A percentile compares a stretch with the other conserved stretches of the same genome.
These are phyloP conservation scores for Contarinia nasturtii DNA, from an alignment of 1,140 invertebrate species.

Conservation along the genomic window DNA sequence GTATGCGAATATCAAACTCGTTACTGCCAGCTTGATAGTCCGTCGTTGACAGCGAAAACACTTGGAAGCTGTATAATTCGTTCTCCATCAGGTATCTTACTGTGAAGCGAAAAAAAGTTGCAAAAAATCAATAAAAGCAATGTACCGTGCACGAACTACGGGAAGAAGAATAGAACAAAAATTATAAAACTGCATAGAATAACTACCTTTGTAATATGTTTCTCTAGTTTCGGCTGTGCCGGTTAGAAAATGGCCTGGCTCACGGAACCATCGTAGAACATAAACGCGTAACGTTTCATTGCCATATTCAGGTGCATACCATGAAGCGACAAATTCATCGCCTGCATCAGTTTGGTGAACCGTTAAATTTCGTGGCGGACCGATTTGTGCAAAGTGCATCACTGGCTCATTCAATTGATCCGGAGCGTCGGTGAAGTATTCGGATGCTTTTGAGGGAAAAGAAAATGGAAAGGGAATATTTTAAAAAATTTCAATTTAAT, in stretches of 20 bases:
- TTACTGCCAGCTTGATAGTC: conserved; percentile 33
- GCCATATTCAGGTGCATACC: conserved; percentile 44
- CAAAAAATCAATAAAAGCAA: neutral
- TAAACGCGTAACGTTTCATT: conserved; percentile 34
- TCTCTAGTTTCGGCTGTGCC: conserved; percentile 40
- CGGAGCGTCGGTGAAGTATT: neutral
- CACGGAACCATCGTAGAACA: conserved; percentile 37
- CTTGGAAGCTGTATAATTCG: conserved; percentile 41
- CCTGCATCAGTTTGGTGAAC: conserved; percentile 21
- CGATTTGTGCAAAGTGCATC: conserved; percentile 19
- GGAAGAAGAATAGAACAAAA: neutral
- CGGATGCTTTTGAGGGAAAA: neutral
- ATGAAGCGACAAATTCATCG: conserved; percentile 49
- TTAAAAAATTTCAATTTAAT: neutral
- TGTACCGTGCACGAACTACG: neutral
- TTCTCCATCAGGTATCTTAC: conserved; percentile 43
- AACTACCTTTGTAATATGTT: conserved; percentile 34
- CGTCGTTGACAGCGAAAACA: conserved; percentile 33
- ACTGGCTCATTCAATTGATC: neutral
- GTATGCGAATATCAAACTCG: conserved; percentile 33
- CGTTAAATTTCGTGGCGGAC: conserved; percentile 43
- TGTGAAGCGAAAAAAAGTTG: conserved; percentile 17
- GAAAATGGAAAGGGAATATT: neutral
- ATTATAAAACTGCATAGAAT: too few relatives aligned
- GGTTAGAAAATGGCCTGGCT: conserved; percentile 31